phyloP scores from a whole-genome alignment of 2,113 vertebrate species.

The Scartelaos histophorus region DNA sequence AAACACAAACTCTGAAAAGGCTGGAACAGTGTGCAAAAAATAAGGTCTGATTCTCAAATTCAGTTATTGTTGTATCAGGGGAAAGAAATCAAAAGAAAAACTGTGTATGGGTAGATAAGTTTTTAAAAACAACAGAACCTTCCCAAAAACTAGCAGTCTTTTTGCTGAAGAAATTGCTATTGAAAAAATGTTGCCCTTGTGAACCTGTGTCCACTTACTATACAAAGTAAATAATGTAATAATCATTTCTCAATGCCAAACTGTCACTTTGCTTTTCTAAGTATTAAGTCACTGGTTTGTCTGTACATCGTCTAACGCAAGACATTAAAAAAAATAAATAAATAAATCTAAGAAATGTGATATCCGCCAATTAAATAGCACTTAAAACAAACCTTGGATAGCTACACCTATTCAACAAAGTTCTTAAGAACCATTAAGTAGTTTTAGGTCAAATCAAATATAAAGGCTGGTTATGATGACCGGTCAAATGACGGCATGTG shows the following conservation, averaged over 20 bases:
- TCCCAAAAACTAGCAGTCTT: not conserved
- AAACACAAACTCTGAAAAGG: not conserved
- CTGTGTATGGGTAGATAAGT: not conserved
- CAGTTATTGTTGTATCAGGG: not conserved
- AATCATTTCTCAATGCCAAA: conserved; percentile 8
- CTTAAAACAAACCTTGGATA: not conserved
- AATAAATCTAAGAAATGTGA: not conserved
- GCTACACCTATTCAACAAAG: not conserved
- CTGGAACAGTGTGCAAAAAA: not conserved
- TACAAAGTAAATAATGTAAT: not conserved
- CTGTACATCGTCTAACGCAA: not conserved
- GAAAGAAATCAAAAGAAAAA: not conserved
- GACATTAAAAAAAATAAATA: not conserved
- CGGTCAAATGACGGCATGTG: not conserved
- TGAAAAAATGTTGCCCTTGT: not conserved
- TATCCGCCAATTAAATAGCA: not conserved
- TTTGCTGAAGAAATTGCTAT: not conserved
- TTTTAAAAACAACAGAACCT: too few species aligned
- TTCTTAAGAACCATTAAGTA: not conserved
- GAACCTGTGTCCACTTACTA: not conserved
- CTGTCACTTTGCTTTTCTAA: not conserved
- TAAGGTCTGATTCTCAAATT: not conserved
- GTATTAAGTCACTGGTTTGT: not conserved
- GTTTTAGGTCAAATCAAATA: not conserved
- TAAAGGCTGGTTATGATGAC: not conserved